These are phyloP conservation scores for Zaprionus obscuricornis DNA, from an alignment of 2,888 invertebrate species.

Conservation along the genomic window DNA sequence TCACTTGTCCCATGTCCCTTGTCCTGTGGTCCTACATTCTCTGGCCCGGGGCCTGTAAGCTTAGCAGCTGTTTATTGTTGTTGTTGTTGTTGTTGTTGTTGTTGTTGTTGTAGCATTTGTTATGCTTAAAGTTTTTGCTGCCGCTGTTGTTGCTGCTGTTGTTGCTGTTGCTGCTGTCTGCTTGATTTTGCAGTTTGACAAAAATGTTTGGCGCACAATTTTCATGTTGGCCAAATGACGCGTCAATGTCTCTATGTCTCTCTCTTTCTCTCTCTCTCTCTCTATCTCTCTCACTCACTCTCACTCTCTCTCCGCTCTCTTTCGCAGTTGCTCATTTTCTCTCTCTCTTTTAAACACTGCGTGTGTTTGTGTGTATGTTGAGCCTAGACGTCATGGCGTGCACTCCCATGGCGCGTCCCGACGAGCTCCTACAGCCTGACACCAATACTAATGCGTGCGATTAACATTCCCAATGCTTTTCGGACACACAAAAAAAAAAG, in stretches of 20 bases:
- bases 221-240: slow-evolving; percentile 64
- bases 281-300: slow-evolving; percentile 20
- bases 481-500: too few species aligned
- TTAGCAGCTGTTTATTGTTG: slow-evolving; percentile 18
- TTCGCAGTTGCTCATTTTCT: too few species aligned
- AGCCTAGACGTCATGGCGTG: slow-evolving; percentile 32
- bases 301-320: too few species aligned
- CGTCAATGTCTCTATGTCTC: slow-evolving; percentile 49
- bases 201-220: slow-evolving; percentile 65
- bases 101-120: background rate
- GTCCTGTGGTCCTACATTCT: too few species aligned
- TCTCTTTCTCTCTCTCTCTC: too few species aligned
- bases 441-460: slow-evolving; percentile 74
- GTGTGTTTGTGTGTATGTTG: background rate
- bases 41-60: slow-evolving; percentile 8
- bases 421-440: slow-evolving; percentile 57
- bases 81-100: background rate
- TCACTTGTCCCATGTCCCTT: too few species aligned
- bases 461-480: slow-evolving; percentile 66
- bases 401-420: slow-evolving; percentile 43
- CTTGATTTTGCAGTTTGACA: slow-evolving; percentile 52
- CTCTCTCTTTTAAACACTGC: slow-evolving; percentile 20
- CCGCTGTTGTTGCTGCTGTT: slow-evolving; percentile 8
- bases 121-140: background rate
- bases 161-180: slow-evolving; percentile 29